Percentiles rank a stretch among this genome's conserved stretches.
These are phyloP conservation scores for Enteromius paludinosus DNA, from an alignment of 2,797 vertebrate species.

Conservation along the genomic window DNA sequence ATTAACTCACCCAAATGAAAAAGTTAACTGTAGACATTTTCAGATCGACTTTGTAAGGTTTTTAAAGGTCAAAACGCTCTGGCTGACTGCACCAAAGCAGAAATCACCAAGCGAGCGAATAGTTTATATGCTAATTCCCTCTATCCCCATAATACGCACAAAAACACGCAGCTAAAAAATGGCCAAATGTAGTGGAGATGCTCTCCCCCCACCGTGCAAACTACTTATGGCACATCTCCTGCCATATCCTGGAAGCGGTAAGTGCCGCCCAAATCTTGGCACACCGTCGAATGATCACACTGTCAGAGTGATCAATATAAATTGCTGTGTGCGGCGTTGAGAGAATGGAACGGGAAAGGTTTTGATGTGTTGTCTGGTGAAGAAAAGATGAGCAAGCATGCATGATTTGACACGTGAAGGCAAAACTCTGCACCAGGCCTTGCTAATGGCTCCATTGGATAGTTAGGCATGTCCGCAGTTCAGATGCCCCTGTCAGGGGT, in stretches of 20 bases:
- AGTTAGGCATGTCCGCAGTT: constrained; percentile 59
- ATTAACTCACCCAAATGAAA: constrained; percentile 35
- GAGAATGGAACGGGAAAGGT: constrained; percentile 51
- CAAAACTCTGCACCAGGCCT: constrained; percentile 53
- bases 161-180: constrained; percentile 42
- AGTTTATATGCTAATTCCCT: constrained; percentile 80
- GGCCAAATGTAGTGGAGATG: constrained; percentile 27
- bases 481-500: constrained; percentile 69
- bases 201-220: constrained; percentile 62
- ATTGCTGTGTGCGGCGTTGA: constrained; percentile 52
- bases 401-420: constrained; percentile 68
- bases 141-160: constrained; percentile 53
- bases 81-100: constrained; percentile 73
- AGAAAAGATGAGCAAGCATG: constrained; percentile 68
- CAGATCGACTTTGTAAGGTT: constrained; percentile 57
- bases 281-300: constrained; percentile 60
- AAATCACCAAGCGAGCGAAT: constrained; percentile 71
- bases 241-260: constrained; percentile 60
- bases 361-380: constrained; percentile 62
- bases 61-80: constrained; percentile 68
- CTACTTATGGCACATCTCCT: constrained; percentile 69
- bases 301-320: constrained; percentile 69
- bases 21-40: constrained; percentile 46
- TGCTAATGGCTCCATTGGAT: constrained; percentile 72
- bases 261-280: constrained; percentile 56